Conservation (phyloP, 53 echinoderm and acorn worm genomes). For the Holothuria scabra region DNA sequence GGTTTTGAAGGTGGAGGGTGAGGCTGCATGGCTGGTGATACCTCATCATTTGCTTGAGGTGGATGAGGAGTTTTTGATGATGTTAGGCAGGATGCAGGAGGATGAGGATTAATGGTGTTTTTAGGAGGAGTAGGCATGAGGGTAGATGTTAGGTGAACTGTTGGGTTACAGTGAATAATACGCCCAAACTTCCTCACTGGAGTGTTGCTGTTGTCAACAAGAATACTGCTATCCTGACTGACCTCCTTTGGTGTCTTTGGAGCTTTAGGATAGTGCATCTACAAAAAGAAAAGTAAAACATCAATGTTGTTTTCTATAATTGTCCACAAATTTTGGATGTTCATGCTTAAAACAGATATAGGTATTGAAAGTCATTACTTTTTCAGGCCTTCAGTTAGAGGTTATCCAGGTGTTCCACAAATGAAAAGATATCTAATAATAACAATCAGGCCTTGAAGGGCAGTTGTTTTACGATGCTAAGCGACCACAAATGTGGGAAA, state of each 20-base stretch:
- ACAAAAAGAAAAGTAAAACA: not conserved
- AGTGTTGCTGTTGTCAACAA: not conserved
- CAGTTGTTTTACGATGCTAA: too few species aligned
- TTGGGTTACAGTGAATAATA: slow-evolving; percentile 1
- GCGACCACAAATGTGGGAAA: too few species aligned
- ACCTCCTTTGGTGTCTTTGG: not conserved
- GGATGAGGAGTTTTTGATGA: not conserved
- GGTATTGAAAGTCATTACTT: too few species aligned
- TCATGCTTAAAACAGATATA: too few species aligned
- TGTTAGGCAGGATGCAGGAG: not conserved
- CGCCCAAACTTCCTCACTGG: slow-evolving; percentile 20
- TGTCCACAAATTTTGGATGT: too few species aligned
- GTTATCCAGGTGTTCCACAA: too few species aligned
- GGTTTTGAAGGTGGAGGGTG: slow-evolving; percentile 13
- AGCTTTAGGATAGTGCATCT: slow-evolving; percentile 2
- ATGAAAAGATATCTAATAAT: too few species aligned
- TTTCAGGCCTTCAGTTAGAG: too few species aligned
- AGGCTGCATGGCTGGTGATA: not conserved
- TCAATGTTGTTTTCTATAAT: too few species aligned
- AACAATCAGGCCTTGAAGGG: too few species aligned
- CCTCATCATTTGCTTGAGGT: not conserved
- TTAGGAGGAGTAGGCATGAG: slow-evolving; percentile 15
- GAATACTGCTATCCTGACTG: slow-evolving; percentile 1
- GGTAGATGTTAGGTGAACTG: not conserved
- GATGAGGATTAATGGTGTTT: slow-evolving; percentile 7